These are phyloP conservation scores for Larimichthys crocea DNA, from an alignment of 2,113 vertebrate genomes.

Conservation along the genomic window DNA sequence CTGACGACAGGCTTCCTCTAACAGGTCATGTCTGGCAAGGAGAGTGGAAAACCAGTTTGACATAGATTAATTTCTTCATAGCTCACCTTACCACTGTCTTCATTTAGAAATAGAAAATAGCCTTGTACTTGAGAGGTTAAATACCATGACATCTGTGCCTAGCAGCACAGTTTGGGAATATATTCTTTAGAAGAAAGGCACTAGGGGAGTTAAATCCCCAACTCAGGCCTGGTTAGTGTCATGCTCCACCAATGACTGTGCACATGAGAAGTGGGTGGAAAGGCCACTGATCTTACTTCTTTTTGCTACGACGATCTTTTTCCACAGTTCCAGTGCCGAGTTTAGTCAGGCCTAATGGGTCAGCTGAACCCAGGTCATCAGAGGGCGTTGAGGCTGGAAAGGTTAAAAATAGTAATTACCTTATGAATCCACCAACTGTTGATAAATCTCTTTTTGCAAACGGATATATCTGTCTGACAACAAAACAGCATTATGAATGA, in stretches of 20 bases:
- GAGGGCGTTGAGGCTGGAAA: constrained; percentile 90
- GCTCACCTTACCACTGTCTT: constrained; percentile 46
- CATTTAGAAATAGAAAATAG: constrained; percentile 54
- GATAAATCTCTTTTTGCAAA: neutral
- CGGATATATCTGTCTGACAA: constrained; percentile 8
- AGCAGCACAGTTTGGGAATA: neutral
- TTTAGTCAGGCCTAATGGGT: constrained; percentile 91
- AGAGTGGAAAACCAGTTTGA: constrained; percentile 45
- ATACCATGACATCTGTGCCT: constrained; percentile 17
- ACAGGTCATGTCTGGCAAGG: constrained; percentile 87
- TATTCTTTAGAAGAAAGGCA: constrained; percentile 9
- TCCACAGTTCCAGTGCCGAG: constrained; percentile 90
- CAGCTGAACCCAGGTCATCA: constrained; percentile 88
- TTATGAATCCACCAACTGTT: neutral
- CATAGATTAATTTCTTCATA: constrained; percentile 50
- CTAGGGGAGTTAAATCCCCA: neutral
- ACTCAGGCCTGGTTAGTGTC: neutral
- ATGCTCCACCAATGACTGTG: neutral
- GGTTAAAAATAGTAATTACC: constrained; percentile 12
- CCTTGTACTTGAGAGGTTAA: constrained; percentile 19
- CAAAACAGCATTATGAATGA: neutral
- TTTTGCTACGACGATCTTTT: constrained; percentile 93
- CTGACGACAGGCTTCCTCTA: constrained; percentile 94
- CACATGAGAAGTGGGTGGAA: constrained; percentile 12
- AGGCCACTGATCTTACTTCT: constrained; percentile 86